Evolutionary conservation across 2,113 vertebrate species (phyloP), one percentile per base, ranked within the genome.

Genomic region (Loxodonta africana): DNA sequence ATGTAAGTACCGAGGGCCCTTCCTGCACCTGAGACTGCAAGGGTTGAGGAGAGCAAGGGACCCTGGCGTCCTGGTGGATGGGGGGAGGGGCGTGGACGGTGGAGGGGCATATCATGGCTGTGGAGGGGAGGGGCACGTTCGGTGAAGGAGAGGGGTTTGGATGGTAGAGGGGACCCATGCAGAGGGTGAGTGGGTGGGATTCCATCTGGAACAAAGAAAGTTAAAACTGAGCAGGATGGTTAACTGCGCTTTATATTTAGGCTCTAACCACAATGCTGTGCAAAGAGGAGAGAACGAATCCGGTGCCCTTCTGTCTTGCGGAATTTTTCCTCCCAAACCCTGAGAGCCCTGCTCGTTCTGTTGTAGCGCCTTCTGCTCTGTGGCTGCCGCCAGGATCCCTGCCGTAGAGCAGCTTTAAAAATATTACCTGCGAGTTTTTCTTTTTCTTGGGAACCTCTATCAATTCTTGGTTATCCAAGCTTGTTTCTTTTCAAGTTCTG

Each of bases 1-100:
- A 99, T 3, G 99, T 99, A 83, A 99, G 99, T 99, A 6, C 48
- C 11, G 0, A 0, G 37, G 30, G 76, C 15, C 10, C 1, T 74
- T 17, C 0, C 2, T 1, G 30, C 9, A 20, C 7, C 17, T 28
- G 11, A 23, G 25, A 12, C 62, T 5, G 74, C 14, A 41, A 25
- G 69, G 81, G 21, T 5, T 10, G 41, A 30, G 71, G 73, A 15
- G 21, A 8, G 10, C 10, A 2, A n/a, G n/a, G 81, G 21, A 6
- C 4, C 0, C 6, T 2, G 8, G 37, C 37, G 37, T 37, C 46
- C 23, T 26, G 8, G 33, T 0, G 17, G 28, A 18, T 17, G 7
- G 77, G 1, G 37, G 8, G 14, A 9, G 63, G 33, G 26, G 11
- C 21, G 0, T 4, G 8, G 23, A 21, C 7, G 30, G 53, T 11